phyloP scores from a whole-genome alignment of 2,888 invertebrate species.

The Epiblema foenella region DNA sequence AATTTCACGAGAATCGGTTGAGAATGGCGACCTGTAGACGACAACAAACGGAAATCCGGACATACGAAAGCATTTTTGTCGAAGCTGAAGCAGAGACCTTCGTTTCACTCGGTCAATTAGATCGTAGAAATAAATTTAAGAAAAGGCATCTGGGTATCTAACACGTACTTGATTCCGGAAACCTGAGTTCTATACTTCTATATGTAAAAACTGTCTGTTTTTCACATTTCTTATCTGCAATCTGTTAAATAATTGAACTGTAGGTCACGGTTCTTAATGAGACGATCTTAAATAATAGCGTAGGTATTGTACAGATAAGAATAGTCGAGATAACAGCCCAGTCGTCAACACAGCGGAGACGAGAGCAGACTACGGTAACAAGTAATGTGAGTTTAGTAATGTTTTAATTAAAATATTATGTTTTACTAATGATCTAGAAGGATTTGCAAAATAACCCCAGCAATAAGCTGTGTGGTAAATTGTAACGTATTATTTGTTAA shows the following conservation, averaged over 20 bases:
- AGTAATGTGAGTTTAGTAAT: constrained; percentile 15
- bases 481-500: background rate
- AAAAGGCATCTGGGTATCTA: too few relatives aligned
- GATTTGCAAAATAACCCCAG: too few relatives aligned
- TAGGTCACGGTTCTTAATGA: constrained; percentile 39
- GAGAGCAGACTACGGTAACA: constrained; percentile 17
- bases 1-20: too few relatives aligned
- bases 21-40: too few relatives aligned
- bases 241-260: constrained; percentile 31
- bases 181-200: background rate
- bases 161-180: too few relatives aligned
- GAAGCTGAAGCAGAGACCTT: too few relatives aligned
- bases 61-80: too few relatives aligned
- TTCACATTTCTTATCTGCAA: constrained; percentile 3
- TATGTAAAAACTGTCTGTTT: background rate
- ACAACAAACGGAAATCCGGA: too few relatives aligned
- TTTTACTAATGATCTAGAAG: background rate
- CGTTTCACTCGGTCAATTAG: too few relatives aligned
- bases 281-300: constrained; percentile 8
- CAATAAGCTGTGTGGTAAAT: background rate
- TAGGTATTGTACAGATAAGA: constrained; percentile 32
- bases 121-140: too few relatives aligned
- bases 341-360: constrained; percentile 12
- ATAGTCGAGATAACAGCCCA: constrained; percentile 27
- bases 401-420: background rate